A percentile compares a stretch with the other conserved stretches of the same genome.
Evolutionary conservation across 2,888 invertebrate species (phyloP).

Genomic region (Mythimna albipuncta): DNA sequence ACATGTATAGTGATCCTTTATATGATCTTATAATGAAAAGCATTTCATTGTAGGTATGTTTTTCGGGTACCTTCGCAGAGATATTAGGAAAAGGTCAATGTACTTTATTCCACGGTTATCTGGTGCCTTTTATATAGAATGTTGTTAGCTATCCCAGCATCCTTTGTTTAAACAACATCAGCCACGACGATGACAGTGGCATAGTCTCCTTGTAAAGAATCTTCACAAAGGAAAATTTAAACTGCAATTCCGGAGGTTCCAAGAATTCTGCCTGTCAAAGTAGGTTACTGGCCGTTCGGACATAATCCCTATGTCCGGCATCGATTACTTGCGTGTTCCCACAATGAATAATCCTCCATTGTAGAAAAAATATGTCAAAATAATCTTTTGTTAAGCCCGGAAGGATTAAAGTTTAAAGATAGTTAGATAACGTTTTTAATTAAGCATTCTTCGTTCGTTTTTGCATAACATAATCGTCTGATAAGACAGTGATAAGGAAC

Average conservation of each 20-base stretch:
- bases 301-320: slow-evolving; percentile 81
- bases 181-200: slow-evolving; percentile 18
- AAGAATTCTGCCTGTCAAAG: slow-evolving; percentile 67
- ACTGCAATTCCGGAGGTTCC: slow-evolving; percentile 59
- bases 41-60: no score
- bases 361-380: slow-evolving; percentile 79
- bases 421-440: slow-evolving; percentile 57
- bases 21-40: no score
- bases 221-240: slow-evolving; percentile 45
- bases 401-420: slow-evolving; percentile 70
- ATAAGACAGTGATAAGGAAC: slow-evolving; percentile 42
- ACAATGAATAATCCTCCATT: slow-evolving; percentile 70
- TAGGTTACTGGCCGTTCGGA: slow-evolving; percentile 64
- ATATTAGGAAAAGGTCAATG: no score
- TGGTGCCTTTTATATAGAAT: not conserved
- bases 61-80: no score
- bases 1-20: no score
- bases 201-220: slow-evolving; percentile 23
- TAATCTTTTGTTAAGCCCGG: slow-evolving; percentile 81
- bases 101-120: no score
- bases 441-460: slow-evolving; percentile 48
- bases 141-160: slow-evolving; percentile 12
- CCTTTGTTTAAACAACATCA: slow-evolving; percentile 25
- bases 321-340: slow-evolving; percentile 81
- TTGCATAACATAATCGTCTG: slow-evolving; percentile 57